Conservation (phyloP, 2,113 vertebrate species). For the Entomyzon cyanotis region DNA sequence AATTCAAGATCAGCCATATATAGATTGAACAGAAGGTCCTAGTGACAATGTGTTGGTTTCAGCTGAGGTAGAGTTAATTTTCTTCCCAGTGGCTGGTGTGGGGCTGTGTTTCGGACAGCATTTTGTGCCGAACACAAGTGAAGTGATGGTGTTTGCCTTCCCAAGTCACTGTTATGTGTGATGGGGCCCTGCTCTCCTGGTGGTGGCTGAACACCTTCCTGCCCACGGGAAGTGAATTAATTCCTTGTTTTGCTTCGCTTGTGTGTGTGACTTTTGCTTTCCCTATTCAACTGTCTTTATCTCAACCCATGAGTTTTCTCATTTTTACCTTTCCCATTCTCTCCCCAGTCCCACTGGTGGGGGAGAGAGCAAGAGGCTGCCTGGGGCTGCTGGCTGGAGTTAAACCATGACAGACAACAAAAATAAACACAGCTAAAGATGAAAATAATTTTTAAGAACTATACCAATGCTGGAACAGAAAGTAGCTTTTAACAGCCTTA, state of each 20-base stretch:
- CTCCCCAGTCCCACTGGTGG: rapidly evolving
- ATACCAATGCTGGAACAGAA: not conserved
- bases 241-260: not conserved
- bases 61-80: not conserved
- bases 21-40: not conserved
- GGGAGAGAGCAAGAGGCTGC: rapidly evolving
- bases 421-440: not conserved
- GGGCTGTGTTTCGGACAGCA: not conserved
- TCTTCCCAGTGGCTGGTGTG: not conserved
- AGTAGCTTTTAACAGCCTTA: not conserved
- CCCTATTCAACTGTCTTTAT: not conserved
- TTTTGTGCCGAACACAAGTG: not conserved
- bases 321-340: not conserved
- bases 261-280: not conserved
- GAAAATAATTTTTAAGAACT: not conserved
- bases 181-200: not conserved
- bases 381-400: not conserved
- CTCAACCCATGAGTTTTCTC: not conserved
- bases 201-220: not conserved
- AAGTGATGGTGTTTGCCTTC: not conserved
- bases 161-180: not conserved
- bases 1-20: not conserved
- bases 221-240: not conserved
- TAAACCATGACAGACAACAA: not conserved
- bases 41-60: not conserved